Base-by-base conservation (phyloP, 2,113 vertebrate species). In the Urocolius indicus region DNA sequence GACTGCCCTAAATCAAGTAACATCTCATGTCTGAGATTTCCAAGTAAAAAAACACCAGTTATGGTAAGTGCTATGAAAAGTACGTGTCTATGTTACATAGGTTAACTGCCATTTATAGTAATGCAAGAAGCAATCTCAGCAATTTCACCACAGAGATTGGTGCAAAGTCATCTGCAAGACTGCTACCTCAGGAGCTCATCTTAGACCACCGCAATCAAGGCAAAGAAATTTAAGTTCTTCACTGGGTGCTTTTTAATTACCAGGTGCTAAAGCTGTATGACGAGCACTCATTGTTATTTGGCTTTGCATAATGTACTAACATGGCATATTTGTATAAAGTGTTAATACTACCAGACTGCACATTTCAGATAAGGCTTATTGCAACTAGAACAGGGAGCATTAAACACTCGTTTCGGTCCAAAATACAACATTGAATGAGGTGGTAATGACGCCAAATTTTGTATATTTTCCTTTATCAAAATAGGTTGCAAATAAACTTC, bases 141-240 rank as follows among this genome's bases (percentile, higher is more conserved):
- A 71, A 2, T 52, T 74, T 68, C 49, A 16, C 45, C 0, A 0
- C 1, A 30, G 38, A 67, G 48, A 6, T 73, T 0, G 1, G 13
- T 14, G 38, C 51, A 66, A 26, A 49, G 66, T 43, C 49, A 23
- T 51, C 27, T 73, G 43, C 49, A 75, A 85, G 29, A 27, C 30
- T n/a, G 46, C 32, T 34, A 34, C 34, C 26, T 74, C 46, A 13
- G 32, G 20, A 29, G 14, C 26, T 18, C 0, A 0, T 26, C 54
- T 26, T 45, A 49, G n/a, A 73, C 32, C 41, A 4, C 16, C 29
- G 41, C 5, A 23, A 6, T 69, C 65, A 20, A 2, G 0, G 18
- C 11, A 18, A 73, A 27, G 20, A 8, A 66, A 89, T 38, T 45
- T 15, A 63, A 73, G 3, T 13, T 27, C 34, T 30, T 48, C 5